Evolutionary conservation across 2,797 vertebrate species (phyloP).

Genomic region (Coranthus polyacanthus): DNA sequence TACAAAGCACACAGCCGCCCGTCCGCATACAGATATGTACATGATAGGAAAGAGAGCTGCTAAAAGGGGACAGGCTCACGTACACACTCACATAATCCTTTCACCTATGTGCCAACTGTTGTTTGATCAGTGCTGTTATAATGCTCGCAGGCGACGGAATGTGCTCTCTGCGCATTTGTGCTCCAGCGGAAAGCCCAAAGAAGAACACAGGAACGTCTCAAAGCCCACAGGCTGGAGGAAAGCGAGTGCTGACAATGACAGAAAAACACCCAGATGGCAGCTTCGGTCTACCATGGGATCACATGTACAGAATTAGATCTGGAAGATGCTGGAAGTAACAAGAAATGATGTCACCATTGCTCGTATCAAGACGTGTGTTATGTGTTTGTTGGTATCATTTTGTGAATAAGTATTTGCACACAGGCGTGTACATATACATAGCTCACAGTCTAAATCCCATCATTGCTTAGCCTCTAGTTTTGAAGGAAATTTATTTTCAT

Average conservation of each 20-base stretch:
- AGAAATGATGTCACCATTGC: conserved; percentile 51
- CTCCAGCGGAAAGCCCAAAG: conserved; percentile 67
- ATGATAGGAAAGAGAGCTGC: conserved; percentile 13
- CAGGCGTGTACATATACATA: neutral
- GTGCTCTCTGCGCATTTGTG: conserved; percentile 64
- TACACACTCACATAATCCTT: conserved; percentile 23
- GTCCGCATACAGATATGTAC: conserved; percentile 14
- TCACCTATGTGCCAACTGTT: conserved; percentile 57
- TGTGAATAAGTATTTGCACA: conserved; percentile 3
- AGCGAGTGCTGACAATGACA: conserved; percentile 68
- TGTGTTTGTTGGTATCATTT: conserved; percentile 25
- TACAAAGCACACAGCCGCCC: conserved; percentile 28
- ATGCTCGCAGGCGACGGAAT: conserved; percentile 57
- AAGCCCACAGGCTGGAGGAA: conserved; percentile 70
- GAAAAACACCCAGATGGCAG: conserved; percentile 65
- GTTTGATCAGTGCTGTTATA: conserved; percentile 69
- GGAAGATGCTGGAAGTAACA: conserved; percentile 59
- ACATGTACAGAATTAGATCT: conserved; percentile 61
- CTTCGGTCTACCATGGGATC: conserved; percentile 60
- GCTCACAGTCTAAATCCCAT: neutral
- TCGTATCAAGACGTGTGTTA: conserved; percentile 39
- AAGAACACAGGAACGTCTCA: conserved; percentile 62
- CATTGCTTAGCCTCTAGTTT: neutral
- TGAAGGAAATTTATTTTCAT: conserved; percentile 2
- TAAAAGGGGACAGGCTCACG: conserved; percentile 28